Evolutionary conservation across 2,888 invertebrate genomes (phyloP), one percentile per base, ranked within the genome.

Genomic region (Coenonympha glycerion): DNA sequence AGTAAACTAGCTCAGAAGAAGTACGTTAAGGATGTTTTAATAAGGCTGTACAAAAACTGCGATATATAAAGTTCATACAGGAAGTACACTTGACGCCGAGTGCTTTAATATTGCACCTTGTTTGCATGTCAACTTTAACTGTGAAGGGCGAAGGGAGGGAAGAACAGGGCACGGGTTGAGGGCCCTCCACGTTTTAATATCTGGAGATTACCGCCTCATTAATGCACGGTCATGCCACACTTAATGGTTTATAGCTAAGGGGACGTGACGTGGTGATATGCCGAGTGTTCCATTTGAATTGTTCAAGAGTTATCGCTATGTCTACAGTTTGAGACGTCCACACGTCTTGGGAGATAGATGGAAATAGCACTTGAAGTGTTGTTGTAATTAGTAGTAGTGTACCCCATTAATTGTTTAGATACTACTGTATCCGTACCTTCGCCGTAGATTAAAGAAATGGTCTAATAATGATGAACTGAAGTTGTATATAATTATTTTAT

Each of bases 141-240:
- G 37, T 49, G 39, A 37, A 51, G 55, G 33, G 47, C 33, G 36
- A 51, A 30, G 28, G 30, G 58, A 53, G 47, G 53, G n/a, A n/a
- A n/a, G n/a, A n/a, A n/a, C 31, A 42, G 52, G 28, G 60, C 22
- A 22, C 22, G 21, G 60, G 19, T 37, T 24, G 37, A 55, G 52
- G 39, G 45, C 64, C 63, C 59, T 59, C 58, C 57, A 60, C 44
- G 53, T 52, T 63, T 60, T 58, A 61, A 63, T 74, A 70, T 72
- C 68, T 64, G 59, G 61, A 61, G 67, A 73, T 78, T 76, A 76
- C 67, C 67, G 53, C 39, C 64, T 77, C 72, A 82, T 80, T 83
- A 84, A 64, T 83, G 84, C 83, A 66, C 57, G 62, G 71, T 64
- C 83, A 83, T 80, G 59, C 46, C 26, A 51, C 47, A 48, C 50